Evolutionary conservation across 2,113 vertebrate genomes (phyloP).

Genomic region (Aegithalos caudatus): DNA sequence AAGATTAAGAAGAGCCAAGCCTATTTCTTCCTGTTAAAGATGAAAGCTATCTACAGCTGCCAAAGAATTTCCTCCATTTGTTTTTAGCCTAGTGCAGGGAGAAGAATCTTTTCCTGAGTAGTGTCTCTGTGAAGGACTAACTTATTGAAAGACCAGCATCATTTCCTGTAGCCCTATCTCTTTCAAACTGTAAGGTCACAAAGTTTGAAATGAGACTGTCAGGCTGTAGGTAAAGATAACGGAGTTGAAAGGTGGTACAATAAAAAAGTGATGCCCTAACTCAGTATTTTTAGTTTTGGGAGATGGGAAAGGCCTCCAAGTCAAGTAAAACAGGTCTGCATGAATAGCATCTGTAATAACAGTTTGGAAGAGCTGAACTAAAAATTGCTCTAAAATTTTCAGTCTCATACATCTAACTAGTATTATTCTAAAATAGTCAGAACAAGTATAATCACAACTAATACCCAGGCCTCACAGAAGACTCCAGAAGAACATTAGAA

Average conservation of each 20-base stretch:
- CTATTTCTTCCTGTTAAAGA: constrained; percentile 1
- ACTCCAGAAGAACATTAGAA: not conserved
- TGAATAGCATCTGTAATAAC: not conserved
- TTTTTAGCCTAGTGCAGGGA: not conserved
- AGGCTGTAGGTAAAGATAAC: not conserved
- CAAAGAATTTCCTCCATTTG: constrained; percentile 26
- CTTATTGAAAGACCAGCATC: not conserved
- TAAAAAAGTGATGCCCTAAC: not conserved
- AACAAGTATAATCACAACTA: not conserved
- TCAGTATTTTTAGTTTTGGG: not conserved
- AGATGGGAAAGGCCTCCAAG: not conserved
- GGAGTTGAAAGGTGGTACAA: not conserved
- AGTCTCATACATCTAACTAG: not conserved
- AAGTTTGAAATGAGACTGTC: not conserved
- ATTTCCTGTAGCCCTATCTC: not conserved
- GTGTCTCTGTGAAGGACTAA: not conserved
- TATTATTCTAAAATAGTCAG: not conserved
- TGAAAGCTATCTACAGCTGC: not conserved
- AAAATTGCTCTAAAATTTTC: not conserved
- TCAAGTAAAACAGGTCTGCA: not conserved
- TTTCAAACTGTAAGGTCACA: not conserved
- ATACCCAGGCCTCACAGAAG: not conserved
- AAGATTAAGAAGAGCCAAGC: not conserved
- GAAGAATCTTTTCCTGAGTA: not conserved
- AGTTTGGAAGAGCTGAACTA: not conserved